These are phyloP conservation scores for Cyprinella venusta DNA, from an alignment of 2,797 vertebrate species.

Conservation along the genomic window DNA sequence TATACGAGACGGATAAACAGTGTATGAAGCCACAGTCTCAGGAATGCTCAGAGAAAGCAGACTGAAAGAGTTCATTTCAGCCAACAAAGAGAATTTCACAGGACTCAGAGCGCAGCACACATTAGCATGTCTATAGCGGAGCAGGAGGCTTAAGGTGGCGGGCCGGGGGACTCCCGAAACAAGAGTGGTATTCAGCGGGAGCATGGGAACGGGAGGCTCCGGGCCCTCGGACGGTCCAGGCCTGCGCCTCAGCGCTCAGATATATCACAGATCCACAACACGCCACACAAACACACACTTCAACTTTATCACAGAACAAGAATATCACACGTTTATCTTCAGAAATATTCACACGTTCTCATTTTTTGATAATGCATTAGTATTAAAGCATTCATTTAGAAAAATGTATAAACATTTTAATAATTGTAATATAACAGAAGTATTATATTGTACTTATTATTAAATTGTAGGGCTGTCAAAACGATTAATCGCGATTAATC, in stretches of 20 bases:
- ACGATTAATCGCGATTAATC: no score
- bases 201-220: slow-evolving; percentile 62
- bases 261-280: neutral
- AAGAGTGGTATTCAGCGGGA: slow-evolving; percentile 49
- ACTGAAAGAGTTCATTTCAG: slow-evolving; percentile 67
- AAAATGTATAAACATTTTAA: neutral
- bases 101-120: slow-evolving; percentile 58
- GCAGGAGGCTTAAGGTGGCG: slow-evolving; percentile 64
- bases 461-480: no score
- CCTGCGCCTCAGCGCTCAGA: neutral
- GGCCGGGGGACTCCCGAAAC: slow-evolving; percentile 59
- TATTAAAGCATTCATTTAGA: neutral
- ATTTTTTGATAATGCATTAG: neutral
- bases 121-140: slow-evolving; percentile 77
- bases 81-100: slow-evolving; percentile 78
- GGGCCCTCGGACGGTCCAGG: neutral
- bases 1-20: neutral
- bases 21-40: slow-evolving; percentile 31
- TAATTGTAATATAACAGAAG: no score
- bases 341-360: neutral
- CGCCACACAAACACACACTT: neutral
- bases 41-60: slow-evolving; percentile 64
- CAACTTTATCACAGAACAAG: no score
- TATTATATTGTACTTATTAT: no score
- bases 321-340: no score